A percentile compares a stretch with the other conserved stretches of the same genome.
Conservation (phyloP, 2,888 invertebrate genomes). For the Epicampocera succincta region DNA sequence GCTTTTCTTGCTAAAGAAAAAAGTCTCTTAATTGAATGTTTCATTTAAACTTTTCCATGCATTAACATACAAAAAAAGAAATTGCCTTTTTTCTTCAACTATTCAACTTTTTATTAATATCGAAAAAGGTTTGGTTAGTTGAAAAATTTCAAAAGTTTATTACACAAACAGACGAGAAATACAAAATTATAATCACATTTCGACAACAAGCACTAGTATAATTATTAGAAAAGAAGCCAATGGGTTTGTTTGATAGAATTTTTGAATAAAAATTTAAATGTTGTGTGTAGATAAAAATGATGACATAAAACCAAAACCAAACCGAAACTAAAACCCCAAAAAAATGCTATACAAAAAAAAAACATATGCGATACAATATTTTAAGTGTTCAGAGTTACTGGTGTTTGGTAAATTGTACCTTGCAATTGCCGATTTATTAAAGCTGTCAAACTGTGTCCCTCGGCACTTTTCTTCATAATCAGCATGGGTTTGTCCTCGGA, state of each 20-base stretch:
- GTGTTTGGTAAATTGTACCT: slow-evolving; percentile 82
- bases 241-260: slow-evolving; percentile 20
- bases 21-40: slow-evolving; percentile 19
- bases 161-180: slow-evolving; percentile 19
- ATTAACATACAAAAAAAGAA: slow-evolving; percentile 43
- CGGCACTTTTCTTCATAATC: slow-evolving; percentile 87
- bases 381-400: slow-evolving; percentile 51
- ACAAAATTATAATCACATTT: slow-evolving; percentile 40
- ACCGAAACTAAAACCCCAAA: slow-evolving; percentile 29
- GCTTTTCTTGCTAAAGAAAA: neutral
- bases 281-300: slow-evolving; percentile 41
- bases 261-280: slow-evolving; percentile 45
- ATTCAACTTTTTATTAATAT: slow-evolving; percentile 34
- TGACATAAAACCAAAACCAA: slow-evolving; percentile 14
- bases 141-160: neutral
- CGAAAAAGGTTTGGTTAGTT: slow-evolving; percentile 13
- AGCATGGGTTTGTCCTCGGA: slow-evolving; percentile 90
- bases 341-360: slow-evolving; percentile 13
- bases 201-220: slow-evolving; percentile 65
- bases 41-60: slow-evolving; percentile 46
- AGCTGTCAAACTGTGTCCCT: slow-evolving; percentile 90
- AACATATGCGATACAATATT: slow-evolving; percentile 18
- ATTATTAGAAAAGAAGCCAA: slow-evolving; percentile 53
- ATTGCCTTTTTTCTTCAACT: slow-evolving; percentile 1
- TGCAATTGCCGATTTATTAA: slow-evolving; percentile 89